Conservation (phyloP, 1,140 invertebrate genomes). For the Platorchestia sp. region DNA sequence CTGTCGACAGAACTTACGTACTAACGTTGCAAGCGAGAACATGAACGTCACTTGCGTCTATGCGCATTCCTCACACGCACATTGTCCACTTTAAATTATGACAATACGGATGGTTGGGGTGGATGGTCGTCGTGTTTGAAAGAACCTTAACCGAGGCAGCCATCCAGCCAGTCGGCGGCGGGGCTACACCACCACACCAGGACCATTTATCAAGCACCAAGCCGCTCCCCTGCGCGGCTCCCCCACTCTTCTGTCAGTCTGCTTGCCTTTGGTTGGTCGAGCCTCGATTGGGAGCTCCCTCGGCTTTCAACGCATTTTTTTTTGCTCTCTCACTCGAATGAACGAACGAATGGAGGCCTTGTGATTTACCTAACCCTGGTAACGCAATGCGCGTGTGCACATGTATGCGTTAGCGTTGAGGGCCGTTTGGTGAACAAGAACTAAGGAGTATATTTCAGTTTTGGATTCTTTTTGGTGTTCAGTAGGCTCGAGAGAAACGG, state of each 20-base stretch:
- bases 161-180: not conserved
- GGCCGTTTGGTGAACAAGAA: not conserved
- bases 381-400: not conserved
- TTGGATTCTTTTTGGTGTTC: not conserved
- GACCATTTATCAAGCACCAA: slow-evolving; percentile 35
- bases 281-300: not conserved
- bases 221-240: slow-evolving; percentile 13
- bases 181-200: not conserved
- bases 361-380: not conserved
- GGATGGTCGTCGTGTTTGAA: not conserved
- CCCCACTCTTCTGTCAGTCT: slow-evolving; percentile 38
- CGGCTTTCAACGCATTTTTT: slow-evolving; percentile 31
- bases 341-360: not conserved
- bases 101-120: not conserved
- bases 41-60: not conserved
- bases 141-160: not conserved
- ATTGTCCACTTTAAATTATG: not conserved
- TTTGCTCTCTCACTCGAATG: slow-evolving; percentile 10
- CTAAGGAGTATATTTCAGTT: not conserved
- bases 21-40: not conserved
- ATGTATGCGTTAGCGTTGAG: not conserved
- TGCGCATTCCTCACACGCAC: not conserved
- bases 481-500: not conserved
- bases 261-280: slow-evolving; percentile 54
- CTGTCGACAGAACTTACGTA: no score